Base-by-base conservation (phyloP, 2,888 invertebrate species). In the Creontiades dilutus region DNA sequence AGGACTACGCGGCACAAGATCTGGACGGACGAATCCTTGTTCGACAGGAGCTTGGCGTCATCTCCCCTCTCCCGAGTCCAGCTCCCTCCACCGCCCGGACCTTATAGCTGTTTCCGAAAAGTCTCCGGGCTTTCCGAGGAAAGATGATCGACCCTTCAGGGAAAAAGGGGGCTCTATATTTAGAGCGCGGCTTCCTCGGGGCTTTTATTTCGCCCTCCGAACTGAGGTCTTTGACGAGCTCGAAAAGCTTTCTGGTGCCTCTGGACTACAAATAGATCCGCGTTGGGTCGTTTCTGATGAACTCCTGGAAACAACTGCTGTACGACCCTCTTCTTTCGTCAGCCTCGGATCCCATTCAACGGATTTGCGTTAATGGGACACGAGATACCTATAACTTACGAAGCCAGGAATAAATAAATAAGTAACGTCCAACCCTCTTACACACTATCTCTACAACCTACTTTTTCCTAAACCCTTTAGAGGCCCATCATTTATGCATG, bases 101-200 rank as follows among this genome's bases (percentile, higher is more conserved):
- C 61, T 61, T 85, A 85, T 85, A 85, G 85, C 85, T 85, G 85
- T 85, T 85, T 85, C 85, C 85, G 52, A 85, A 85, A 57, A 16
- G 13, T 28, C 19, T 28, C 37, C 9, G 28, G 19, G 37, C 78
- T n/a, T 46, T 28, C 19, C 78, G 78, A 46, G 37, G 78, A 47
- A 47, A 78, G 68, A 68, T 68, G 68, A 68, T 68, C 68, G 68
- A 68, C 68, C 68, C 37, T 68, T 68, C 37, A 37, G 46, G 16
- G 46, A 7, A 37, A 37, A 46, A 78, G 11, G 78, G 78, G 78
- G 16, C 46, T 78, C 78, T 47, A 78, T 78, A 78, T n/a, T 37
- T 78, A 78, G 78, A 47, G 46, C 27, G 19, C 7, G 75, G 75
- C 75, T 75, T 75, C 37, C 78, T 46, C 46, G n/a, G 37, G 28